phyloP scores from a whole-genome alignment of 2,113 vertebrate genomes.

The Melanostigma gelatinosum region DNA sequence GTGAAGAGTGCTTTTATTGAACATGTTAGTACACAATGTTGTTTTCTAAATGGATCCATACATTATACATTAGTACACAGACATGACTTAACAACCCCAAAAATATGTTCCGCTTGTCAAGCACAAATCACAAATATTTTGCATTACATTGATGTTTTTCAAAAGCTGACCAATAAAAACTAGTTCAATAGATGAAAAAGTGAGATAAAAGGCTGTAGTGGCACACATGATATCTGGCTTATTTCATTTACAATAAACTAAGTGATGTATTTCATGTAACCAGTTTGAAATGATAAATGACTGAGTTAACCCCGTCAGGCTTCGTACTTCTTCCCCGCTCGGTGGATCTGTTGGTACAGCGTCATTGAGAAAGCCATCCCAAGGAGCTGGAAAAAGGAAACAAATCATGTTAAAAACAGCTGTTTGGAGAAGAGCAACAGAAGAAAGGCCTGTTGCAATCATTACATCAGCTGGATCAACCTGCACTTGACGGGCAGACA shows the following conservation, averaged over 20 bases:
- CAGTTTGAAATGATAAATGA: neutral
- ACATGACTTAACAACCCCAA: neutral
- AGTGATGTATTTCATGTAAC: conserved; percentile 18
- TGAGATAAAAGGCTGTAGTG: conserved; percentile 17
- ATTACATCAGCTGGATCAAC: neutral
- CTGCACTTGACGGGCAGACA: too few species aligned
- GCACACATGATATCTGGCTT: conserved; percentile 21
- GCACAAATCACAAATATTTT: conserved; percentile 14
- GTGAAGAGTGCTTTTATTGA: conserved; percentile 67
- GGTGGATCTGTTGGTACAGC: conserved; percentile 97
- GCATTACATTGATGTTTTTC: neutral
- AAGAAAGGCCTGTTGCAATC: neutral
- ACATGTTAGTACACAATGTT: conserved; percentile 47
- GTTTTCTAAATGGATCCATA: conserved; percentile 10
- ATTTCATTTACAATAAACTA: conserved; percentile 23
- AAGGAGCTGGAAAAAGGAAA: conserved; percentile 88
- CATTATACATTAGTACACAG: conserved; percentile 20
- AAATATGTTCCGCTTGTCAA: neutral
- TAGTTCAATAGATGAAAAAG: conserved; percentile 29
- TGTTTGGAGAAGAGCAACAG: too few species aligned
- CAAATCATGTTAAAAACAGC: neutral
- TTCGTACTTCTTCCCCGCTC: conserved; percentile 94
- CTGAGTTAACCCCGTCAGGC: conserved; percentile 79
- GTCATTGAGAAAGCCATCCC: conserved; percentile 99
- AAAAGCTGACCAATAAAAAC: conserved; percentile 16